Evolutionary conservation across 2,888 invertebrate species (phyloP).

Genomic region (Sinotaia quadrata): DNA sequence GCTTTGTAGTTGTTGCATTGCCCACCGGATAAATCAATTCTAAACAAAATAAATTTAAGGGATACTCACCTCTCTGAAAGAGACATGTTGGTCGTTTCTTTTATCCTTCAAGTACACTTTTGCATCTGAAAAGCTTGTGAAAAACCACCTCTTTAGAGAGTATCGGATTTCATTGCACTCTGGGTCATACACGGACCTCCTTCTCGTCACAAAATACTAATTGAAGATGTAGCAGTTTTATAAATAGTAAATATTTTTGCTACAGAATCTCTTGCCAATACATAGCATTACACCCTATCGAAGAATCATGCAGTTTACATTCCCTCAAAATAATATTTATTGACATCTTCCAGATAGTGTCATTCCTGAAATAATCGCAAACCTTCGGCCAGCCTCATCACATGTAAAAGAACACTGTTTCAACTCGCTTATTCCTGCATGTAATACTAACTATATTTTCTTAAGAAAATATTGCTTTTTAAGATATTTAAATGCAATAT

Average conservation of each 20-base stretch:
- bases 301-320: not conserved
- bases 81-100: conserved; percentile 12
- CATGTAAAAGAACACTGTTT: no score
- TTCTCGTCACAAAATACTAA: not conserved
- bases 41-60: not conserved
- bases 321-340: conserved; percentile 20
- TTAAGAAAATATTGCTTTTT: no score
- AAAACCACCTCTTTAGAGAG: conserved; percentile 22
- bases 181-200: conserved; percentile 9
- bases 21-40: not conserved
- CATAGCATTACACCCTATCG: not conserved
- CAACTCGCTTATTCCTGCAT: no score
- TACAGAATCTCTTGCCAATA: no score
- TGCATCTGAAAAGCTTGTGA: conserved; percentile 6
- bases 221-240: no score
- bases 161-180: conserved; percentile 23
- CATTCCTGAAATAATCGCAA: conserved; percentile 28
- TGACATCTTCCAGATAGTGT: conserved; percentile 18
- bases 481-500: no score
- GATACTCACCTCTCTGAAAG: conserved; percentile 24
- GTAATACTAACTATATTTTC: no score
- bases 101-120: not conserved
- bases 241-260: no score
- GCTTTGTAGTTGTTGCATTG: not conserved
- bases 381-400: conserved; percentile 20